Base-by-base conservation (phyloP, 2,113 vertebrate species). In the Reinhardtius hippoglossoides region DNA sequence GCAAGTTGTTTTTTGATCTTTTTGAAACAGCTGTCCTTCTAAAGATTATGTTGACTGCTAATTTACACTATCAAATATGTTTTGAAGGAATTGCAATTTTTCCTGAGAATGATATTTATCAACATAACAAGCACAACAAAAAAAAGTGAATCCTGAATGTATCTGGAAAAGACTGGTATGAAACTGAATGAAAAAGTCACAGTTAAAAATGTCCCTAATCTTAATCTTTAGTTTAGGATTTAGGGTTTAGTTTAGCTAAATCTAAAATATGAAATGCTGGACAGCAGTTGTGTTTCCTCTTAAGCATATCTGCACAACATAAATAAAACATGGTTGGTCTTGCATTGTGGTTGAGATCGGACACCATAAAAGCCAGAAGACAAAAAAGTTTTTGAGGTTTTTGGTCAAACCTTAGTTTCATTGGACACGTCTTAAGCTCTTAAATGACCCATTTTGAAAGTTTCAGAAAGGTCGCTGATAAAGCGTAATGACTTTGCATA, bases 21-120 rank as follows among this genome's bases (percentile, higher is more conserved):
- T 60, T 68, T 52, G 52, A 78, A 75, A 74, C 59, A 67, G 52
- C 31, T 64, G 37, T 42, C 31, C 20, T 10, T 44, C 23, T 42
- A 2, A 40, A 24, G 35, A 56, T 1, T 14, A 57, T 4, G 3
- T 52, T 21, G n/a, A 44, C 24, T 57, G 13, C 20, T 31, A 13
- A 40, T 63, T 12, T 52, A n/a, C 4, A 5, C 21, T 2, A n/a
- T 58, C 18, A 44, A 37, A 44, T 35, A n/a, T 0, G 1, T 46
- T 74, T 58, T 46, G 21, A 40, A 50, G 14, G 14, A 9, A 66
- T 35, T 14, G 2, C 20, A 10, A 14, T 3, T 7, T 18, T n/a
- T 42, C 4, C 23, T 16, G 13, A 67, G 54, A 55, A 44, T 46
- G 7, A 60, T 24, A 50, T 21, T 14, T n/a, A 24, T 40, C 10